phyloP scores from a whole-genome alignment of 2,888 invertebrate species.

The Tetropium fuscum region DNA sequence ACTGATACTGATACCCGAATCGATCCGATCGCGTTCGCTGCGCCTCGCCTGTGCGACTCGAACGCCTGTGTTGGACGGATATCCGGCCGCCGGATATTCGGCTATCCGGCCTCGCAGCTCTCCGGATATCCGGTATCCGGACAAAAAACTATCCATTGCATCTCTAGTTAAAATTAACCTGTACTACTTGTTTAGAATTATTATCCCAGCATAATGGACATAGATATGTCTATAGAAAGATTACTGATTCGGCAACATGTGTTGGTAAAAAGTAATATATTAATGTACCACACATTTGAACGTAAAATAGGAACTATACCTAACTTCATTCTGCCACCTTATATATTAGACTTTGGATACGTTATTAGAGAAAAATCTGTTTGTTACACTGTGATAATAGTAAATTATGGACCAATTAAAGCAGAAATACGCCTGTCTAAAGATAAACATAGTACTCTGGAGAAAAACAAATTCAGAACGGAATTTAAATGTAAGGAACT shows the following conservation, averaged over 20 bases:
- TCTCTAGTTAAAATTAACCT: too few species aligned
- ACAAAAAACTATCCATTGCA: too few species aligned
- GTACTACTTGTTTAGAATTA: too few species aligned
- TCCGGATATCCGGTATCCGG: too few species aligned
- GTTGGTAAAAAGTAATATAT: conserved; percentile 62
- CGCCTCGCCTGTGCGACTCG: too few species aligned
- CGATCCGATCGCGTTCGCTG: too few species aligned
- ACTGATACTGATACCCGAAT: too few species aligned
- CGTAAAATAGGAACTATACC: conserved; percentile 64
- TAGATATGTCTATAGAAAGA: conserved; percentile 73
- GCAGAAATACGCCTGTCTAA: conserved; percentile 65
- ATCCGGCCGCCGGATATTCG: too few species aligned
- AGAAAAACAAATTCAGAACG: conserved; percentile 56
- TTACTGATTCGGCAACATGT: conserved; percentile 67
- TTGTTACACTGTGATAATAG: conserved; percentile 64
- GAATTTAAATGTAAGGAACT: conserved; percentile 63
- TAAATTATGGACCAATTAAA: conserved; percentile 71
- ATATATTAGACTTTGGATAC: conserved; percentile 71
- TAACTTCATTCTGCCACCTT: conserved; percentile 67
- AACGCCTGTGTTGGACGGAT: too few species aligned
- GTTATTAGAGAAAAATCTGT: conserved; percentile 67
- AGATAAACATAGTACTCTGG: conserved; percentile 42
- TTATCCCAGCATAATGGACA: conserved; percentile 70
- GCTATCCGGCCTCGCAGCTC: too few species aligned
- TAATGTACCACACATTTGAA: conserved; percentile 55